Percentiles rank a stretch among this genome's conserved stretches.
Conservation (phyloP, 2,888 invertebrate species). For the Cotesia congregata region DNA sequence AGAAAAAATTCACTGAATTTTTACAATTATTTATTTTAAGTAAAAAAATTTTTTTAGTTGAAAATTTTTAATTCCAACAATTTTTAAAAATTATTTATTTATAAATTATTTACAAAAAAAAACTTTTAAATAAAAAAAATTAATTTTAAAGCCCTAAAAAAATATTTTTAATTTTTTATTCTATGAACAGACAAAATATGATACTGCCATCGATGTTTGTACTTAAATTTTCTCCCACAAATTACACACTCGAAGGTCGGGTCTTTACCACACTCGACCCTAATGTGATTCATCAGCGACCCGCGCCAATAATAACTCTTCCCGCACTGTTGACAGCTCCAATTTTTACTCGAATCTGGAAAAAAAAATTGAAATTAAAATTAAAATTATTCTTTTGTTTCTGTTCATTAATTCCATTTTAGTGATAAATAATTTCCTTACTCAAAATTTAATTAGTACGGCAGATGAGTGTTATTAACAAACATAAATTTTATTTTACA, state of each 20-base stretch:
- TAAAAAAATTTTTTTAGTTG: too few species aligned
- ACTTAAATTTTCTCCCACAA: constrained; percentile 62
- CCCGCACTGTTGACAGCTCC: constrained; percentile 60
- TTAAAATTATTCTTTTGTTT: background rate
- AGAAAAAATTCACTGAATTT: constrained; percentile 28
- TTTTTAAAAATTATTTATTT: background rate
- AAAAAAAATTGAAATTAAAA: constrained; percentile 49
- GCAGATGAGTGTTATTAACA: background rate
- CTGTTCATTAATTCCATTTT: background rate
- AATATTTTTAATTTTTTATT: constrained; percentile 41
- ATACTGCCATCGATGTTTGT: constrained; percentile 60
- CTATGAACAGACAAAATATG: constrained; percentile 55
- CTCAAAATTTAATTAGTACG: background rate
- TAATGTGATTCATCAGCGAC: constrained; percentile 62
- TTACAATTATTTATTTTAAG: background rate
- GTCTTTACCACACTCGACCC: constrained; percentile 64
- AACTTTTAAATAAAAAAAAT: constrained; percentile 26
- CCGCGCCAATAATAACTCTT: constrained; percentile 62
- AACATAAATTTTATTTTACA: constrained; percentile 8
- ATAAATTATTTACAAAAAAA: constrained; percentile 23
- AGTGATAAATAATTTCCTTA: background rate
- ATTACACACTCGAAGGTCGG: constrained; percentile 61
- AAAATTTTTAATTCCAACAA: too few species aligned
- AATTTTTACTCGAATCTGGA: constrained; percentile 54
- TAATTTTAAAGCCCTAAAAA: background rate